phyloP scores from a whole-genome alignment of 2,113 vertebrate species.

The Neofelis nebulosa region DNA sequence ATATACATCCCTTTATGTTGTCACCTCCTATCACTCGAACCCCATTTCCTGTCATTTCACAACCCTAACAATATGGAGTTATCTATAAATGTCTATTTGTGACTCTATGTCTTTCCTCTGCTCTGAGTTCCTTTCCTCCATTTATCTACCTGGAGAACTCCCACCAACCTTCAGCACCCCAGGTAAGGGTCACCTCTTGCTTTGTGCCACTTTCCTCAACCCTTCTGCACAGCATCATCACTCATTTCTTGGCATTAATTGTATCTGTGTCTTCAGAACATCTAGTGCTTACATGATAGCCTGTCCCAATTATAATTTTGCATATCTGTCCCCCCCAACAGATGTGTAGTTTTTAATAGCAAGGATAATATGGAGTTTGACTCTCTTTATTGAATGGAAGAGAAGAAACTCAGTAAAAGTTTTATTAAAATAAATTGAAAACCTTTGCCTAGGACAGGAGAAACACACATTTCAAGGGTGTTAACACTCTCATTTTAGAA shows the following conservation, averaged over 20 bases:
- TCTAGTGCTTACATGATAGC: not conserved
- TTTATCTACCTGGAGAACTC: not conserved
- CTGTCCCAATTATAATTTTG: not conserved
- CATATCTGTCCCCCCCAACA: not conserved
- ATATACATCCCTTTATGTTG: not conserved
- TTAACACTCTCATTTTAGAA: conserved; percentile 15
- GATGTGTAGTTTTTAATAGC: not conserved
- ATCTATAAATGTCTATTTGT: not conserved
- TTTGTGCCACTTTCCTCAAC: not conserved
- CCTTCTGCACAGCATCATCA: not conserved
- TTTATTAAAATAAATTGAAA: conserved; percentile 7
- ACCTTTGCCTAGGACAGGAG: not conserved
- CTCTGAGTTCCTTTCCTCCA: not conserved
- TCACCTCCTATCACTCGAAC: not conserved
- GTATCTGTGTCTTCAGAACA: not conserved
- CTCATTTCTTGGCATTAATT: not conserved
- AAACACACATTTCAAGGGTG: not conserved
- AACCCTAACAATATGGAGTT: not conserved
- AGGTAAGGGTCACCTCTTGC: not conserved
- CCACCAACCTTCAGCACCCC: not conserved
- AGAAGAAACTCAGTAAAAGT: not conserved
- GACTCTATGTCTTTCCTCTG: not conserved
- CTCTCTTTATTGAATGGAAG: not conserved
- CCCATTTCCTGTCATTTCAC: not conserved
- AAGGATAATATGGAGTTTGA: not conserved